Percentiles rank a stretch among this genome's conserved stretches.
Evolutionary conservation across 2,888 invertebrate species (phyloP).

Genomic region (Napeogenes sylphis): DNA sequence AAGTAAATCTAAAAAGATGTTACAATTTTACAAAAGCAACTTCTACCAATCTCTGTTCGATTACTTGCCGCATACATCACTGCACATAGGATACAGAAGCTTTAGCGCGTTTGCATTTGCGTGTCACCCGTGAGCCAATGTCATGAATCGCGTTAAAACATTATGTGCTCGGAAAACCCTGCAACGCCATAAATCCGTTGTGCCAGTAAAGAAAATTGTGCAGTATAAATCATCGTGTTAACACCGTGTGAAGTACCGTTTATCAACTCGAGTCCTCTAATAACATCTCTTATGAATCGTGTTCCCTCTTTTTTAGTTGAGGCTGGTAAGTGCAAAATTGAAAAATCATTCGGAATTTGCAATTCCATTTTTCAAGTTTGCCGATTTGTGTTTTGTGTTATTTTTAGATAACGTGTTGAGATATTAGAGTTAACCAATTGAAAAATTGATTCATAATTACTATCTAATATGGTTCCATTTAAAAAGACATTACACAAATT

Average conservation of each 20-base stretch:
- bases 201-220: slow-evolving; percentile 71
- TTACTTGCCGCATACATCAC: slow-evolving; percentile 6
- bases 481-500: too few species aligned
- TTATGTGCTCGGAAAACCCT: slow-evolving; percentile 49
- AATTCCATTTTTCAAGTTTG: slow-evolving; percentile 8
- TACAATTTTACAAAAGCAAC: neutral
- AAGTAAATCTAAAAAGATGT: too few species aligned
- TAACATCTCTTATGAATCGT: slow-evolving; percentile 42
- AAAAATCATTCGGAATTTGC: slow-evolving; percentile 9
- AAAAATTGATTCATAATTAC: neutral
- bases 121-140: slow-evolving; percentile 26
- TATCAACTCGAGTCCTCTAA: slow-evolving; percentile 65
- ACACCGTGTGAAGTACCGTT: slow-evolving; percentile 61
- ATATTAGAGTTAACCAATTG: neutral
- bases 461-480: neutral
- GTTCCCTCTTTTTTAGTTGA: slow-evolving; percentile 30
- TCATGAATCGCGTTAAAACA: slow-evolving; percentile 36
- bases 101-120: slow-evolving; percentile 9
- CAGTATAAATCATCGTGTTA: slow-evolving; percentile 66
- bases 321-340: slow-evolving; percentile 16
- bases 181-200: slow-evolving; percentile 62
- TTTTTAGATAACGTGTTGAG: neutral
- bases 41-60: slow-evolving; percentile 4
- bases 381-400: neutral
- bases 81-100: slow-evolving; percentile 6